Percentiles rank a stretch among this genome's conserved stretches.
phyloP scores from a whole-genome alignment of 2,888 invertebrate genomes.

The Tridacna crocea region DNA sequence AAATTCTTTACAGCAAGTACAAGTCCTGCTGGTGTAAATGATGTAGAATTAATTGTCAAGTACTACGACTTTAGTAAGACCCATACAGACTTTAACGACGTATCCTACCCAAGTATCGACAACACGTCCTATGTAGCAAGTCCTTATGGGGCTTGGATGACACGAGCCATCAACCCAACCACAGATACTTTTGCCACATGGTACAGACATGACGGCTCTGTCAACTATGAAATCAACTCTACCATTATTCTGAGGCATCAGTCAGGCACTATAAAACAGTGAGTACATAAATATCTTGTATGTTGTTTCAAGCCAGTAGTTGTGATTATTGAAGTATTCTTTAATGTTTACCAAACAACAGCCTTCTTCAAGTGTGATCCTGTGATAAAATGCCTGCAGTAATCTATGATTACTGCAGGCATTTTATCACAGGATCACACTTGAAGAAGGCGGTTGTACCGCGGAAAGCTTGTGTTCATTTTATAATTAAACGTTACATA shows the following conservation, averaged over 20 bases:
- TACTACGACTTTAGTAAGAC: conserved; percentile 67
- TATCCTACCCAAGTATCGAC: conserved; percentile 39
- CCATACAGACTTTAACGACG: conserved; percentile 58
- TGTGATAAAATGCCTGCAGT: too few relatives aligned
- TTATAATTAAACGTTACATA: too few relatives aligned
- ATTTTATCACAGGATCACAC: too few relatives aligned
- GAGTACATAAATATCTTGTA: background rate
- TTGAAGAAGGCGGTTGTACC: too few relatives aligned
- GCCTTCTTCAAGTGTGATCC: too few relatives aligned
- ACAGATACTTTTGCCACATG: conserved; percentile 75
- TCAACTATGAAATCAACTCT: conserved; percentile 45
- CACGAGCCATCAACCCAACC: conserved; percentile 64
- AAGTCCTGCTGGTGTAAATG: conserved; percentile 40
- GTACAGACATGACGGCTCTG: conserved; percentile 58
- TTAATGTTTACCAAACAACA: too few relatives aligned
- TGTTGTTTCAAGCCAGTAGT: too few relatives aligned
- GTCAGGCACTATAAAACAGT: conserved; percentile 56
- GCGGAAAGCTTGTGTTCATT: too few relatives aligned
- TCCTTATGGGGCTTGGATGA: conserved; percentile 70
- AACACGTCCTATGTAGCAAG: conserved; percentile 68
- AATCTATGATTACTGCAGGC: too few relatives aligned
- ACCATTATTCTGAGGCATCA: conserved; percentile 53
- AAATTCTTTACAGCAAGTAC: conserved; percentile 16
- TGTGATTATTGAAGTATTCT: too few relatives aligned
- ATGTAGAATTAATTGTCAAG: conserved; percentile 49